phyloP scores from a whole-genome alignment of 2,113 vertebrate genomes.

The Thamnophis sirtalis region DNA sequence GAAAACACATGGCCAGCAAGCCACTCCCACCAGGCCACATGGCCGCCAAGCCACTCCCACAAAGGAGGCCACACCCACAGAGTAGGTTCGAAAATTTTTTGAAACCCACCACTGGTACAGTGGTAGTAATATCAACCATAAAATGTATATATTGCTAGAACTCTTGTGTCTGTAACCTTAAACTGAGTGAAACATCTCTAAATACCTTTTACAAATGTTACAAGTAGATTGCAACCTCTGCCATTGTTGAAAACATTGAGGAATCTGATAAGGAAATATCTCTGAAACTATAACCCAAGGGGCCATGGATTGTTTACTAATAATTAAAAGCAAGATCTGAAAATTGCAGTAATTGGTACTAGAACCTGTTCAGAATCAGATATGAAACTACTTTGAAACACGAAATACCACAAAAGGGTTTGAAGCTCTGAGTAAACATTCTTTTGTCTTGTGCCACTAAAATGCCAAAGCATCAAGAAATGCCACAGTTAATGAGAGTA shows the following conservation, averaged over 20 bases:
- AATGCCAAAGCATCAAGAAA: not conserved
- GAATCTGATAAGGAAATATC: not conserved
- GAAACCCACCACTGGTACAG: no score
- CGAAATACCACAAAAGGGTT: not conserved
- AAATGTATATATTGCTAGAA: not conserved
- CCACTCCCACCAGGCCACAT: no score
- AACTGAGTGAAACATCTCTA: not conserved
- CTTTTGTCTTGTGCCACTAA: not conserved
- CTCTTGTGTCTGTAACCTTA: not conserved
- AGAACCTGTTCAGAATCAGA: not conserved
- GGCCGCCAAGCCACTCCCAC: no score
- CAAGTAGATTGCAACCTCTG: not conserved
- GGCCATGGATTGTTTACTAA: not conserved
- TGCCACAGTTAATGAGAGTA: not conserved
- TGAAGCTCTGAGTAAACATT: not conserved
- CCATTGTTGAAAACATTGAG: not conserved
- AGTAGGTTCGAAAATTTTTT: no score
- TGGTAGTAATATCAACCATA: not conserved
- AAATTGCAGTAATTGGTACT: not conserved
- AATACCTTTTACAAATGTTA: not conserved
- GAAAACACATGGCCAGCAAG: no score
- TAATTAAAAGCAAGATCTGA: not conserved
- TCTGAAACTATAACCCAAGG: not conserved
- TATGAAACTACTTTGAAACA: not conserved
- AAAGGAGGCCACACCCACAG: no score